Evolutionary conservation across 1,140 invertebrate species (phyloP).

Genomic region (Pseudomyrmex gracilis): DNA sequence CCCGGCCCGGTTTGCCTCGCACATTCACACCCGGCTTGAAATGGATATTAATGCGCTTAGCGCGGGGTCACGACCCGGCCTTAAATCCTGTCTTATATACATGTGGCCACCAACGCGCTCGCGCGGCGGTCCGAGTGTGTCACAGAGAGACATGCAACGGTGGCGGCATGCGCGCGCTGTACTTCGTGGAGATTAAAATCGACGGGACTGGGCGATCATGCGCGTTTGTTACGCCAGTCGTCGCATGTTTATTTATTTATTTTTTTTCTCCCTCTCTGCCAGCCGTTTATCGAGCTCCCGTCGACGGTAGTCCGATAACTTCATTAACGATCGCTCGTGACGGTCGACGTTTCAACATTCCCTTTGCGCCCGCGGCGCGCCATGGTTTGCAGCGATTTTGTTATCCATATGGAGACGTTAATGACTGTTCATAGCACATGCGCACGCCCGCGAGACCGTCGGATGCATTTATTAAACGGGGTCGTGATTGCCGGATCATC

Average conservation of each 20-base stretch:
- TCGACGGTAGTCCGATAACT: conserved; percentile 58
- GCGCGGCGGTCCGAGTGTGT: conserved; percentile 51
- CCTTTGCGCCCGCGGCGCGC: conserved; percentile 51
- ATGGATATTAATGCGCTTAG: conserved; percentile 80
- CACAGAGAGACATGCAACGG: conserved; percentile 18
- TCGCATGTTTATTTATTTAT: conserved; percentile 35
- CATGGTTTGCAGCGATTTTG: conserved; percentile 51
- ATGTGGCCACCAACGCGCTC: conserved; percentile 67
- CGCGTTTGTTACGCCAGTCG: conserved; percentile 11
- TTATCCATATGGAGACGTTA: conserved; percentile 57
- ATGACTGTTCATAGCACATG: conserved; percentile 45
- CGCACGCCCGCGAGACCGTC: conserved; percentile 19
- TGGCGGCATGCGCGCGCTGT: background rate
- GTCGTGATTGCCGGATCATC: conserved; percentile 53
- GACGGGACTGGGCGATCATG: conserved; percentile 30
- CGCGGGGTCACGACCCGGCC: conserved; percentile 65
- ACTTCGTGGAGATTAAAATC: conserved; percentile 57
- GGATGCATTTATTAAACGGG: conserved; percentile 47
- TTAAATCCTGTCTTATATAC: conserved; percentile 80
- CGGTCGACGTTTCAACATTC: conserved; percentile 56
- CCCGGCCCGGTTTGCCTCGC: background rate
- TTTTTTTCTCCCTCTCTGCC: conserved; percentile 27
- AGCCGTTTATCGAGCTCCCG: conserved; percentile 51
- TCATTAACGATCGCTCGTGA: conserved; percentile 56
- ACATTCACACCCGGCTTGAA: conserved; percentile 71